Conservation (phyloP, 1,140 invertebrate genomes). For the Camponotus floridanus region DNA sequence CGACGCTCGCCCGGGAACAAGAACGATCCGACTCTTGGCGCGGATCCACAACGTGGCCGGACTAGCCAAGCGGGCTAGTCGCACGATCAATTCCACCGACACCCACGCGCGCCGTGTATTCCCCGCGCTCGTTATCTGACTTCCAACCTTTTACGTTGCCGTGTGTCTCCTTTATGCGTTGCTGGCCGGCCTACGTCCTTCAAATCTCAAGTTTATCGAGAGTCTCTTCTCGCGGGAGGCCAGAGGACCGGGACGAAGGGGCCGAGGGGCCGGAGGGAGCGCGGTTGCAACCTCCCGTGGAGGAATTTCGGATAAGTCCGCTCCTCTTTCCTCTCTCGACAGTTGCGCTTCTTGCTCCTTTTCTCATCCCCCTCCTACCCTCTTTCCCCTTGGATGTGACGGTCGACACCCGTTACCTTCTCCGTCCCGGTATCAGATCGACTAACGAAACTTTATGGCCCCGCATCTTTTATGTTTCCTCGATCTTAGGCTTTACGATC, state of each 20-base stretch:
- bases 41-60: slow-evolving; percentile 65
- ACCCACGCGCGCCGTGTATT: slow-evolving; percentile 60
- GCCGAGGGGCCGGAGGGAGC: background rate
- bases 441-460: slow-evolving; percentile 70
- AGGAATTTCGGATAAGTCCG: slow-evolving; percentile 50
- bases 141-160: slow-evolving; percentile 53
- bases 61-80: slow-evolving; percentile 73
- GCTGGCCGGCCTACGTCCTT: slow-evolving; percentile 25
- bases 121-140: slow-evolving; percentile 59
- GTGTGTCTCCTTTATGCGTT: slow-evolving; percentile 30
- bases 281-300: slow-evolving; percentile 19
- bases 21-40: slow-evolving; percentile 65
- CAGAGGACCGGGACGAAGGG: no score
- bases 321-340: background rate
- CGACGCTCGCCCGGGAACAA: slow-evolving; percentile 47
- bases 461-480: slow-evolving; percentile 44
- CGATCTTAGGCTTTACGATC: slow-evolving; percentile 65
- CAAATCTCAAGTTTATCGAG: slow-evolving; percentile 65
- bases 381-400: slow-evolving; percentile 45
- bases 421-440: slow-evolving; percentile 59
- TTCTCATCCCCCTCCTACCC: background rate
- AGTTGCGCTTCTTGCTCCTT: background rate
- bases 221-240: background rate
- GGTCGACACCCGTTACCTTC: slow-evolving; percentile 34
- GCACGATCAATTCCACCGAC: slow-evolving; percentile 68